These are phyloP conservation scores for Poeciliopsis turneri DNA, from an alignment of 2,797 vertebrate genomes.

Conservation along the genomic window DNA sequence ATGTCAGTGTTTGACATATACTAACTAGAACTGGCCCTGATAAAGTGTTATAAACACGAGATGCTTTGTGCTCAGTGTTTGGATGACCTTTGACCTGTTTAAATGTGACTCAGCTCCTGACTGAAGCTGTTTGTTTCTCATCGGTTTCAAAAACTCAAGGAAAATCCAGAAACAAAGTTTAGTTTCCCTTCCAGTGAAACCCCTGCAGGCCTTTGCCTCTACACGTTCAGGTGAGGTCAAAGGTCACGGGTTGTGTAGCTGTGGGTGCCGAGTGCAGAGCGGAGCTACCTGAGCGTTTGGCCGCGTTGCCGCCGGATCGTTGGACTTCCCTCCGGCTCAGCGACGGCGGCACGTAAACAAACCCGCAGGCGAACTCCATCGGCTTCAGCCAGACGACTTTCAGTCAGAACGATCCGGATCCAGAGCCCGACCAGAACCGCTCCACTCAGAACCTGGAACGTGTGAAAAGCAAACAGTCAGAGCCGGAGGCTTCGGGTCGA, in stretches of 20 bases:
- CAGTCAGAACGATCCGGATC: not conserved
- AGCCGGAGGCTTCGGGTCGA: slow-evolving; percentile 1
- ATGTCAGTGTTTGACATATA: too few species aligned
- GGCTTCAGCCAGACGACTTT: slow-evolving; percentile 5
- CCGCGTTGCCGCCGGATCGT: not conserved
- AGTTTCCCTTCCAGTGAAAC: not conserved
- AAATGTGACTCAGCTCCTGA: too few species aligned
- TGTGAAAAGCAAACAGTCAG: slow-evolving; percentile 37
- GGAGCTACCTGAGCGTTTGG: slow-evolving; percentile 73
- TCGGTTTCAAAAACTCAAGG: slow-evolving; percentile 24
- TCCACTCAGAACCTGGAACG: not conserved
- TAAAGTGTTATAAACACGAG: too few species aligned
- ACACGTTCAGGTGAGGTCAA: not conserved
- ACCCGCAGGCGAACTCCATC: slow-evolving; percentile 79
- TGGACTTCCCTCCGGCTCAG: slow-evolving; percentile 38
- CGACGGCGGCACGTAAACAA: slow-evolving; percentile 68
- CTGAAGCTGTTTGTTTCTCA: slow-evolving; percentile 18
- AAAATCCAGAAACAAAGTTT: slow-evolving; percentile 12
- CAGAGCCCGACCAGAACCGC: not conserved
- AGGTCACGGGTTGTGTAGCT: slow-evolving; percentile 5
- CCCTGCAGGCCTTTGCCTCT: not conserved
- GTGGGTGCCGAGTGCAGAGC: not conserved
- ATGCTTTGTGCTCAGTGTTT: too few species aligned
- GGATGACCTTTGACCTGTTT: too few species aligned
- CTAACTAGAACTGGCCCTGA: too few species aligned